phyloP scores from a whole-genome alignment of 1,140 invertebrate species.

The Branchinecta lynchi region DNA sequence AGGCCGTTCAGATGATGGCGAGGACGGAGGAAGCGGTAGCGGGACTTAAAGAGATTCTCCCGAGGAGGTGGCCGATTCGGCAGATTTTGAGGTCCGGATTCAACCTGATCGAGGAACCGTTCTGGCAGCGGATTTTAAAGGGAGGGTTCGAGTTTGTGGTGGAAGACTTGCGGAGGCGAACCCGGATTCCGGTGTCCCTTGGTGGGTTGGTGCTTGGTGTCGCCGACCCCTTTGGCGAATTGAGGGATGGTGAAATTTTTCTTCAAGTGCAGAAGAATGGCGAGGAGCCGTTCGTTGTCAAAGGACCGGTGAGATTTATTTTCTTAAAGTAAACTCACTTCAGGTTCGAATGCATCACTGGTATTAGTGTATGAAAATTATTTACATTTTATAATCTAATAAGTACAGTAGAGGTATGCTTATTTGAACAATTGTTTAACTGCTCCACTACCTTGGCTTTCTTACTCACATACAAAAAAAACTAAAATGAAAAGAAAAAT shows the following conservation, averaged over 20 bases:
- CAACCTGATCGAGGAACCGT: constrained; percentile 13
- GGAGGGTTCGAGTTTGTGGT: constrained; percentile 1
- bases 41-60: neutral
- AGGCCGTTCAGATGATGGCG: neutral
- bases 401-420: too few relatives aligned
- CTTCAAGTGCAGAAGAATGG: constrained; percentile 6
- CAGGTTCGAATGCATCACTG: too few relatives aligned
- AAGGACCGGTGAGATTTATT: neutral
- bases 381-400: too few relatives aligned
- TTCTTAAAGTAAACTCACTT: too few relatives aligned
- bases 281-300: neutral
- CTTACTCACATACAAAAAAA: too few relatives aligned
- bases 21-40: neutral
- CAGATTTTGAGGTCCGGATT: neutral
- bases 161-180: neutral
- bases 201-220: constrained; percentile 11
- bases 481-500: too few relatives aligned
- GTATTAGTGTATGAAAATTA: too few relatives aligned
- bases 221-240: neutral
- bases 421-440: too few relatives aligned
- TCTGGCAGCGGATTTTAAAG: neutral
- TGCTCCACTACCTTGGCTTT: too few relatives aligned
- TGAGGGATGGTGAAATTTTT: constrained; percentile 7
- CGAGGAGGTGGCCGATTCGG: neutral
- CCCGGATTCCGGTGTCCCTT: constrained; percentile 7